These are phyloP conservation scores for Gnatocerus cornutus DNA, from an alignment of 2,888 invertebrate species.

Conservation along the genomic window DNA sequence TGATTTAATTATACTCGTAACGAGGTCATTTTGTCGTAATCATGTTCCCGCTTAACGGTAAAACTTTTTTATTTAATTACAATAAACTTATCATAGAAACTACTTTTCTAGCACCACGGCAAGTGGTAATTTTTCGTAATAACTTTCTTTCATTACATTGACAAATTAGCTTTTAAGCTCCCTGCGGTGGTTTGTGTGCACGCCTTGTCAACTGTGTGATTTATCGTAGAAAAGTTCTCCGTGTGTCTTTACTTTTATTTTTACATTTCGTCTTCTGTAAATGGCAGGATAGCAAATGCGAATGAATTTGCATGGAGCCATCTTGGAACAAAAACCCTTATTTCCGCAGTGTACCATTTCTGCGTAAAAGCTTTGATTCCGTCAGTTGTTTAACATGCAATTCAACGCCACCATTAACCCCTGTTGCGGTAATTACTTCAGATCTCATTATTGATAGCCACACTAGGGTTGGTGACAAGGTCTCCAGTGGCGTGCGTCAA, in stretches of 20 bases:
- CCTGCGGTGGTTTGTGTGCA: background rate
- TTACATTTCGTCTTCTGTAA: background rate
- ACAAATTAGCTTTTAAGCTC: conserved; percentile 1
- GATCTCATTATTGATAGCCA: conserved; percentile 18
- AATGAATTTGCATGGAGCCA: conserved; percentile 1
- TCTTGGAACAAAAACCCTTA: background rate
- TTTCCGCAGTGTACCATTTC: background rate
- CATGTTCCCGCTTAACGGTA: too few relatives aligned
- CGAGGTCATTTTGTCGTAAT: too few relatives aligned
- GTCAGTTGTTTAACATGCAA: conserved; percentile 3
- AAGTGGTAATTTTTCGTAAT: background rate
- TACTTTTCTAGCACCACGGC: background rate
- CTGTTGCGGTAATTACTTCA: conserved; percentile 2
- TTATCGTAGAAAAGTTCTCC: background rate
- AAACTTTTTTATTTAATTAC: too few relatives aligned
- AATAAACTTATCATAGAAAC: too few relatives aligned
- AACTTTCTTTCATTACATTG: background rate
- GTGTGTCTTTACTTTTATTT: conserved; percentile 1
- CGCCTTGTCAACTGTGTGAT: background rate
- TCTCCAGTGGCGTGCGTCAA: background rate
- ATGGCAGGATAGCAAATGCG: background rate
- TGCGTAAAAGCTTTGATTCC: conserved; percentile 2
- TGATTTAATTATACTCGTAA: too few relatives aligned
- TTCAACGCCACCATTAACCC: background rate
- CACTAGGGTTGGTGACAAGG: background rate